Base-by-base conservation (phyloP, 2,797 vertebrate species). In the Halcyon badia region DNA sequence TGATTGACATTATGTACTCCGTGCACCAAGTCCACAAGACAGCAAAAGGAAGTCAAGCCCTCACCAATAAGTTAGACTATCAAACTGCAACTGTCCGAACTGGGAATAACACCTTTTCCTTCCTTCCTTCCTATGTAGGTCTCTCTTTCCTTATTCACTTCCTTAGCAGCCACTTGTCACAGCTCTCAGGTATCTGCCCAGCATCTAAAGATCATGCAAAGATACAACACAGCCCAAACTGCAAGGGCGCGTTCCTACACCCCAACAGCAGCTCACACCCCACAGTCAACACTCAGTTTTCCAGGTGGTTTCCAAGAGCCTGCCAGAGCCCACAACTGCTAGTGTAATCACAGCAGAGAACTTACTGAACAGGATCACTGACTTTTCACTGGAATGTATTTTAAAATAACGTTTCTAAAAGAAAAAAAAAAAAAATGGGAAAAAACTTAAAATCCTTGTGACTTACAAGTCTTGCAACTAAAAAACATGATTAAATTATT, bases 231-330 rank as follows among this genome's bases (percentile, higher is more conserved):
- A 58, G 70, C 37, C 69, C 65, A 60, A 70, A 77, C 62, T 12
- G 69, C 52, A 64, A 24, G 6, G 19, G 82, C 1, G 0, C 8
- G 6, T 54, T 66, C 52, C 76, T 8, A 73, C 16, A 39, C 1
- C 1, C 49, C 60, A 60, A 30, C 2, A 57, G 80, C 16, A 56
- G 30, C 37, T 49, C 46, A 8, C 0, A 0, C 12, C 46, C 58
- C 31, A 31, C 39, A 4, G 1, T 5, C 33, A 35, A 51, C 58
- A 31, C n/a, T 24, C 56, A 22, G 46, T n/a, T 35, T 46, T 62
- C 46, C 69, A 81, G 42, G 21, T 28, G 19, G 17, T 39, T 84
- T 68, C 61, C 54, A 49, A n/a, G 48, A 69, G 44, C 13, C 72
- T 60, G 35, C 31, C 37, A 61, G 11, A 61, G 21, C 51, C 21